A percentile compares a stretch with the other conserved stretches of the same genome.
Evolutionary conservation across 2,888 invertebrate genomes (phyloP).

Genomic region (Drosophila nr. medialis): DNA sequence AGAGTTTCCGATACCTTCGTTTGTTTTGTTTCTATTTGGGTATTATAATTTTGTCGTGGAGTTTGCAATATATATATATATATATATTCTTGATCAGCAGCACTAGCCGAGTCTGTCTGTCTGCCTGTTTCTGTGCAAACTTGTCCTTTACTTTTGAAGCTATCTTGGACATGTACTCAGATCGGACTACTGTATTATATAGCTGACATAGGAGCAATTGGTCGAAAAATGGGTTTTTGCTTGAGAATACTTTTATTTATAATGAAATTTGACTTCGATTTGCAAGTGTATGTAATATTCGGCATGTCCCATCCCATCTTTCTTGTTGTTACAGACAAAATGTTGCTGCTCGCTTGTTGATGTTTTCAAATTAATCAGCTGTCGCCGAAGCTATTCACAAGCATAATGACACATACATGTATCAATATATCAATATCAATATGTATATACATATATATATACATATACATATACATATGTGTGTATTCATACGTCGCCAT

Average conservation of each 20-base stretch:
- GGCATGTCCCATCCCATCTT: background rate
- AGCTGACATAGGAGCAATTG: background rate
- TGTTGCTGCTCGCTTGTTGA: slow-evolving; percentile 7
- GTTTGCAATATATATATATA: background rate
- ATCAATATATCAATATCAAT: background rate
- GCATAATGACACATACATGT: background rate
- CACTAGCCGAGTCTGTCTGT: background rate
- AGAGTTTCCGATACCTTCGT: slow-evolving; percentile 12
- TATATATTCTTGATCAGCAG: background rate
- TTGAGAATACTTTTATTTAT: background rate
- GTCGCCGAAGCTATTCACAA: slow-evolving; percentile 4
- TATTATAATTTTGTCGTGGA: background rate
- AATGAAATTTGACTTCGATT: background rate
- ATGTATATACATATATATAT: background rate
- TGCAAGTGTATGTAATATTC: background rate
- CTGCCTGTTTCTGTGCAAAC: background rate
- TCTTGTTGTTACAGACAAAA: background rate
- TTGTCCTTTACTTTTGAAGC: background rate
- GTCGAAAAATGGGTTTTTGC: too few relatives aligned
- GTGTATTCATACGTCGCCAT: background rate
- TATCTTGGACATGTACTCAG: background rate
- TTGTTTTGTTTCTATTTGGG: background rate
- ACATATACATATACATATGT: background rate
- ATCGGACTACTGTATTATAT: background rate
- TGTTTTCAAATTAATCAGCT: slow-evolving; percentile 33